A percentile compares a stretch with the other conserved stretches of the same genome.
Evolutionary conservation across 2,797 vertebrate genomes (phyloP).

Genomic region (Enoplosus armatus): DNA sequence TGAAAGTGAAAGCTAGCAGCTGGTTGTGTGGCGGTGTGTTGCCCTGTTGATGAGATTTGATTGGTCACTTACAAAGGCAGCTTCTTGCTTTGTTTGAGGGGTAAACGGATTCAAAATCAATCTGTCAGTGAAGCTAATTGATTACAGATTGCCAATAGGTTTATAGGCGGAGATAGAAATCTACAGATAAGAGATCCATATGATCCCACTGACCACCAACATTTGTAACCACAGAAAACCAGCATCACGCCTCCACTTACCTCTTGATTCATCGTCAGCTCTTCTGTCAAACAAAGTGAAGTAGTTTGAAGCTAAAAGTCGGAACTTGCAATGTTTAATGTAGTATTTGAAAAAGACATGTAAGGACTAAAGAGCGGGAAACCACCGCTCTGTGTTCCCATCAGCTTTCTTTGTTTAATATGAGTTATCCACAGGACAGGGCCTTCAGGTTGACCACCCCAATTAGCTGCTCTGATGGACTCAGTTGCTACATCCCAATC

Average conservation of each 20-base stretch:
- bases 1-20: neutral
- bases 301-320: neutral
- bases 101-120: too few species aligned
- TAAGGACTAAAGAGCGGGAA: conserved; percentile 8
- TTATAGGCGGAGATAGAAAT: too few species aligned
- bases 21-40: neutral
- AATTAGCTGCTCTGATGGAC: conserved; percentile 72
- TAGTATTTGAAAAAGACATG: neutral
- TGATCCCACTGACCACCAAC: neutral
- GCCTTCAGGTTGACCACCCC: conserved; percentile 61
- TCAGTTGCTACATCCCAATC: conserved; percentile 57
- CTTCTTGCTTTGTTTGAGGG: neutral
- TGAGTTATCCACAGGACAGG: conserved; percentile 29
- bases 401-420: conserved; percentile 47
- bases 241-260: neutral
- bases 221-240: neutral
- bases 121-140: neutral
- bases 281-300: neutral
- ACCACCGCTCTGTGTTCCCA: neutral
- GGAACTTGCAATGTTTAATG: neutral
- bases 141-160: neutral
- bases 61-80: neutral
- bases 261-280: neutral
- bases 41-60: neutral
- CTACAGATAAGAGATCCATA: too few species aligned